Conservation (phyloP, 1,140 invertebrate genomes). For the Mesaphorura yosii region DNA sequence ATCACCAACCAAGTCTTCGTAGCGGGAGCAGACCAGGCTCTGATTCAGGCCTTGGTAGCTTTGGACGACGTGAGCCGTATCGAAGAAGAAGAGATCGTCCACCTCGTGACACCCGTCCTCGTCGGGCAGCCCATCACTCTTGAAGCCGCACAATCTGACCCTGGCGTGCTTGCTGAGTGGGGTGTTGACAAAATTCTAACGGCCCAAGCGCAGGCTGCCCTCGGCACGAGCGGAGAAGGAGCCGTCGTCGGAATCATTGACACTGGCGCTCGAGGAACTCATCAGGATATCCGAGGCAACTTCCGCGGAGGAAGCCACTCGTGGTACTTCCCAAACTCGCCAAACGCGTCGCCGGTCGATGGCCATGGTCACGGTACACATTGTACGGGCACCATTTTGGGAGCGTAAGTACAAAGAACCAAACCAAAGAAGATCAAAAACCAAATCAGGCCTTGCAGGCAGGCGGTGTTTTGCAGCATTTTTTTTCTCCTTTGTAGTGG, state of each 20-base stretch:
- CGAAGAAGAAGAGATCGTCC: not conserved
- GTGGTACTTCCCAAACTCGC: constrained; percentile 8
- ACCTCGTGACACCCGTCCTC: no score
- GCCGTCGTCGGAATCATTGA: not conserved
- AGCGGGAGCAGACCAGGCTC: not conserved
- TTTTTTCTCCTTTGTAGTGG: not conserved
- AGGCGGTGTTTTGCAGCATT: not conserved
- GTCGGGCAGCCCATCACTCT: no score
- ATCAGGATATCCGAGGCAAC: not conserved
- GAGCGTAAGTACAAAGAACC: no score
- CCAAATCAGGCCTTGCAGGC: not conserved
- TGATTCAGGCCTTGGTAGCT: not conserved
- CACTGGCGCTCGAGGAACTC: not conserved
- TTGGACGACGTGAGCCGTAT: not conserved
- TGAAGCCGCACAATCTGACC: no score
- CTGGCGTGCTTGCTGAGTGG: no score
- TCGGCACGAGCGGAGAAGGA: not conserved
- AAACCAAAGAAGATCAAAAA: not conserved
- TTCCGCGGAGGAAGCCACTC: not conserved
- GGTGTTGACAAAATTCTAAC: no score
- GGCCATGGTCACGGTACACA: constrained; percentile 15
- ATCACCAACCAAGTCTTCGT: constrained; percentile 4
- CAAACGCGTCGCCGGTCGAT: not conserved
- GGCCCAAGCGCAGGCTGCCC: no score
- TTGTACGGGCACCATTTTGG: constrained; percentile 7